These are phyloP conservation scores for Manis crassicaudata DNA, from an alignment of 2,797 vertebrate species.

Conservation along the genomic window DNA sequence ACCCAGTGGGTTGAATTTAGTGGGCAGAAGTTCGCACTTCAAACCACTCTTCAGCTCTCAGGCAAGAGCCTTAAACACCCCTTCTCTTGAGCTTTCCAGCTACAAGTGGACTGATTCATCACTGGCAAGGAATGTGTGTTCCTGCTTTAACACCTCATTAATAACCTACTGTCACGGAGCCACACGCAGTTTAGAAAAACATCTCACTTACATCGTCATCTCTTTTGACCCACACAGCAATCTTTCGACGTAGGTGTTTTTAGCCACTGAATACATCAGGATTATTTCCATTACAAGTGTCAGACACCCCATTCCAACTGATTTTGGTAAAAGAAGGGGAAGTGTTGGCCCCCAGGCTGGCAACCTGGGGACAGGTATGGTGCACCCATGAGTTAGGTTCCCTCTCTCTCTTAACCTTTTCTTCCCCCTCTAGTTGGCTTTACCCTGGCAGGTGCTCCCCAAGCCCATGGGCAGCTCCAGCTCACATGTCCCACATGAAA, in stretches of 20 bases:
- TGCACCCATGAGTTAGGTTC: not conserved
- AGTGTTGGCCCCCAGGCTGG: not conserved
- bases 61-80: not conserved
- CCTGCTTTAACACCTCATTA: conserved; percentile 31
- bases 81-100: not conserved
- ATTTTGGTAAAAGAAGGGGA: not conserved
- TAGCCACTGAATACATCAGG: not conserved
- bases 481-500: not conserved
- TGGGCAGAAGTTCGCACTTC: not conserved
- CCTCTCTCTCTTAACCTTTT: not conserved
- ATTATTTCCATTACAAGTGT: not conserved
- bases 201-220: not conserved
- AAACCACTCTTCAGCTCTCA: not conserved
- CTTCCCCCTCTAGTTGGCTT: not conserved
- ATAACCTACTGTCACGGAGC: not conserved
- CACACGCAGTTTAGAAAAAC: conserved; percentile 20
- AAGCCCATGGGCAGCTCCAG: not conserved
- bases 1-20: not conserved
- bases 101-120: not conserved
- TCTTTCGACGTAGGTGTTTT: not conserved
- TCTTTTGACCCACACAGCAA: not conserved
- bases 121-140: not conserved
- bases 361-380: not conserved
- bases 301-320: not conserved
- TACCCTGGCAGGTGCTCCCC: not conserved